Evolutionary conservation across 2,113 vertebrate genomes (phyloP), one percentile per base, ranked within the genome.

Genomic region (Irena cyanogastra): DNA sequence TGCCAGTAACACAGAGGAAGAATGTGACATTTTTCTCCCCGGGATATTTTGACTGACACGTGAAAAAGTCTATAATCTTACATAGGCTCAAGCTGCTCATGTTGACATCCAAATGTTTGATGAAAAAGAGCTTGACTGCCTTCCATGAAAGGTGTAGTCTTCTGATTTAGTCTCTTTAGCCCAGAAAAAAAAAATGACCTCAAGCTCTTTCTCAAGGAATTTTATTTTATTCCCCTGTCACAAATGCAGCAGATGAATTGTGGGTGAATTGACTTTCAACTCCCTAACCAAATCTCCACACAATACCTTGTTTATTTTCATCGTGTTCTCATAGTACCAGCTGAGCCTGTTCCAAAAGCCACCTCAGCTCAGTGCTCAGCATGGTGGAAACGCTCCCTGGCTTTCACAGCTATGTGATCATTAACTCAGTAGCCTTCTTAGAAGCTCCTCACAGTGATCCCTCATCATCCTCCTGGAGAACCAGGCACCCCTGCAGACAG

Each of bases 11-110:
- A 95, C 74, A 90, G 88, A 95, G 78, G 88, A 90, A 90, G 81
- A 96, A 97, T 92, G 94, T 95, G 94, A 95, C 95, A 97, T 94
- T 97, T 97, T 94, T 97, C 95, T 96, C 96, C 94, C 91, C 90
- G 60, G 86, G 94, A 95, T 96, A 95, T 97, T 95, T 96, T 95
- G 94, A 96, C 95, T 97, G 97, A 97, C 96, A 95, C 90, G 75
- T 87, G 74, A 90, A 83, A 91, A 96, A 96, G 94, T 96, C 91
- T 96, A 96, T 96, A 93, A 95, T 97, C 95, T 94, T 83, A 88
- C 97, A 90, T 26, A 93, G 93, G 92, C 93, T 96, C 89, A 96
- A 95, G 95, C 87, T 96, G 96, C 95, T 96, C 94, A 23, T 95
- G 88, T 96, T 95, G 88, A 97, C 82, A 94, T 93, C 86, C 77